Base-by-base conservation (phyloP, 1,140 invertebrate species). In the Formica selysi region DNA sequence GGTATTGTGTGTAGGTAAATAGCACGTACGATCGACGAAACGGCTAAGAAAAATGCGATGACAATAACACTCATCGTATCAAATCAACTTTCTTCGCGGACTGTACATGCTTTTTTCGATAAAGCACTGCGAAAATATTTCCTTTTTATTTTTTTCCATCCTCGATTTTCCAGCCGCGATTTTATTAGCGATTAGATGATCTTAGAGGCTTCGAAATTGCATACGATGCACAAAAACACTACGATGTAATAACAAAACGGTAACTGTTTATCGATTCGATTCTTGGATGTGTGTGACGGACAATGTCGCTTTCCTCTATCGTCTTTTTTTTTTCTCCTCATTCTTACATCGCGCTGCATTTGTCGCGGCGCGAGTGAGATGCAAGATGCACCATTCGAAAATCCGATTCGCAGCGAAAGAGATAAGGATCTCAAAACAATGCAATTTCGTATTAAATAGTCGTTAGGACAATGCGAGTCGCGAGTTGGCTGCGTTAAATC, bases 401-500 rank as follows among this genome's bases (percentile, higher is more conserved):
- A 29, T 32, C 38, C 26, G 38, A 57, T 44, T 61, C 16, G 64
- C n/a, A 76, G 7, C 19, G 22, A 88, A 22, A 44, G 13, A 86
- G 13, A 71, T 59, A 36, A 22, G 26, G 26, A 44, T 32, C 19
- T 64, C 74, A 51, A 87, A 68, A 84, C 32, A 76, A 80, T 84
- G 80, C 89, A 90, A 90, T 92, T 91, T 90, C 87, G 89, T 90
- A 91, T 92, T 91, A 93, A 93, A 92, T 92, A 89, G 86, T 91
- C 88, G 90, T 93, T 92, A 91, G 84, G 86, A 93, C 91, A 93
- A 93, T 93, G 88, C 78, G 81, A 92, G 87, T 89, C 87, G 74
- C 87, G 74, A 91, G 90, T 91, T 92, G 88, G 92, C 92, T 92
- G 91, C 91, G 91, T 95, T 94, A 94, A 94, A 94, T 95, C 94